These are phyloP conservation scores for Sebastes baramenuke DNA, from an alignment of 2,797 vertebrate species.

Conservation along the genomic window DNA sequence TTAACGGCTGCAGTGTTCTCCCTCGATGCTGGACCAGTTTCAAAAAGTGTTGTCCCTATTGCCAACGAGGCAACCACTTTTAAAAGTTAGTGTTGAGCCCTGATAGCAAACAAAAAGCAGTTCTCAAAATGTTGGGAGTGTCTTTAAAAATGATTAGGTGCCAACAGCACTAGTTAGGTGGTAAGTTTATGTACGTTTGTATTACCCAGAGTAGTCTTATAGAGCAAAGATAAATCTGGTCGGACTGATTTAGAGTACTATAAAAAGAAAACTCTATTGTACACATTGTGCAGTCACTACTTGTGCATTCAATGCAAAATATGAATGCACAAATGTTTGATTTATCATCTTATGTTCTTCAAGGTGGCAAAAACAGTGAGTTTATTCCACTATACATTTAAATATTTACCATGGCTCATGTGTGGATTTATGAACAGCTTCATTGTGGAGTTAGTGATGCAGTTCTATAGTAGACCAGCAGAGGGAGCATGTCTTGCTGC, in stretches of 20 bases:
- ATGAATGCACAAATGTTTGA: not conserved
- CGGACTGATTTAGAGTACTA: not conserved
- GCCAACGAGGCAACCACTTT: not conserved
- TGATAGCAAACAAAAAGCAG: not conserved
- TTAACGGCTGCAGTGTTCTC: too few relatives aligned
- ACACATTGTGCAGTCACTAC: not conserved
- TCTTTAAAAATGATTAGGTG: not conserved
- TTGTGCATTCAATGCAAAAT: not conserved
- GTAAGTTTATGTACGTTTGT: not conserved
- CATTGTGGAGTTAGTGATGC: constrained; percentile 6
- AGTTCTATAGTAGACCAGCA: constrained; percentile 45
- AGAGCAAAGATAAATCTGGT: not conserved
- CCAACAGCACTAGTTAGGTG: not conserved
- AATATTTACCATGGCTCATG: not conserved
- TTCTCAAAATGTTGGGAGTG: not conserved
- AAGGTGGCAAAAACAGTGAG: not conserved
- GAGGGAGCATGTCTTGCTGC: constrained; percentile 50
- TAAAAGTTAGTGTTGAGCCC: not conserved
- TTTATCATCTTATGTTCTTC: not conserved
- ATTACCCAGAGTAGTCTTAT: not conserved
- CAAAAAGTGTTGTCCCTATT: too few relatives aligned
- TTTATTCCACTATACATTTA: not conserved
- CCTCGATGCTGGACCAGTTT: too few relatives aligned
- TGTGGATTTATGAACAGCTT: not conserved
- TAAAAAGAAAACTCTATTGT: not conserved